A percentile compares a stretch with the other conserved stretches of the same genome.
Evolutionary conservation across 2,888 invertebrate species (phyloP).

Genomic region (Drosophila gaucha): DNA sequence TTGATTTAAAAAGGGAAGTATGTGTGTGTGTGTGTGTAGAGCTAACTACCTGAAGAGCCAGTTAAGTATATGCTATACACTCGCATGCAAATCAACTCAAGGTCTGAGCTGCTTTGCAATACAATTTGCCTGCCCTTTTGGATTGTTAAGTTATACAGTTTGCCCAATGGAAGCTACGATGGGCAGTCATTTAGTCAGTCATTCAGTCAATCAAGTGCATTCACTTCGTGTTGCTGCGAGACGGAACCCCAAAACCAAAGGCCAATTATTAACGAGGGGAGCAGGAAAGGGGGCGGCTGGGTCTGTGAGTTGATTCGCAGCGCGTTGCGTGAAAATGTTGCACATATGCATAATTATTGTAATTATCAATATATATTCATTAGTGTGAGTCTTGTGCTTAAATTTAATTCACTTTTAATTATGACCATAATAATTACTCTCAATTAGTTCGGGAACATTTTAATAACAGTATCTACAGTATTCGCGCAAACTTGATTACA

Average conservation of each 20-base stretch:
- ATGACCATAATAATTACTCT: constrained; percentile 64
- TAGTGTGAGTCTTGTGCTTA: constrained; percentile 64
- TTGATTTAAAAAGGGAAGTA: constrained; percentile 4
- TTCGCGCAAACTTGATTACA: constrained; percentile 8
- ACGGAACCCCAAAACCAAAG: constrained; percentile 13
- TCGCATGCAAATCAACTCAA: constrained; percentile 37
- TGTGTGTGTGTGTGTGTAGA: not conserved
- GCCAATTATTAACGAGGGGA: constrained; percentile 20
- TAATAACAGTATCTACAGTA: constrained; percentile 33
- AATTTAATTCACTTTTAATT: constrained; percentile 74
- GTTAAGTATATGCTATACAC: not conserved
- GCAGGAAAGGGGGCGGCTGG: not conserved
- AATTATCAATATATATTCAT: constrained; percentile 74
- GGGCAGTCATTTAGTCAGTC: constrained; percentile 9
- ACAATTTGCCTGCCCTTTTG: constrained; percentile 27
- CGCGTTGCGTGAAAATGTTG: constrained; percentile 60
- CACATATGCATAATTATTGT: constrained; percentile 74
- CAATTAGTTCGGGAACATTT: constrained; percentile 64
- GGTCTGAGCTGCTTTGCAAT: constrained; percentile 24
- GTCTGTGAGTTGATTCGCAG: constrained; percentile 26
- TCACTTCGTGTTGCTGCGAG: constrained; percentile 19
- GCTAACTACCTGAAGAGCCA: constrained; percentile 21
- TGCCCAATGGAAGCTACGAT: constrained; percentile 13
- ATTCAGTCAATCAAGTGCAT: constrained; percentile 35
- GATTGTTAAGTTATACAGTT: constrained; percentile 12